Base-by-base conservation (phyloP, 2,888 invertebrate genomes). In the Cryptocephalus primarius region DNA sequence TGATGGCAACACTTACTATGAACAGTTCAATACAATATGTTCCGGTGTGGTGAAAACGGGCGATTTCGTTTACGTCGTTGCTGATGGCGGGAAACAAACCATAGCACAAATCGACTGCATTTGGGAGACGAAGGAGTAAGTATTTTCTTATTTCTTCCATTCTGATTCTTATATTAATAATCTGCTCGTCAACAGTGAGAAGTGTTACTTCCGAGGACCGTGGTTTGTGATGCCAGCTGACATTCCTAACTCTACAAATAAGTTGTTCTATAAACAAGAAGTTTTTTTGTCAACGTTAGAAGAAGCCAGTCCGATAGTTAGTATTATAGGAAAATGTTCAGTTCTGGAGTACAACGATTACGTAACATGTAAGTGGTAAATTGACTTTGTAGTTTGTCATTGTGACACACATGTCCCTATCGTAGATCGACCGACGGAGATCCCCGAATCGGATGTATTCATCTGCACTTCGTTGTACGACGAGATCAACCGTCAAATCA, bases 31-130 rank as follows among this genome's bases (percentile, higher is more conserved):
- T 63, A 86, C 88, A 0, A 80, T 85, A 22, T 86, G 85, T 59
- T 83, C 84, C 41, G 89, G 90, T 2, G 80, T 86, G 0, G 82
- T 90, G 43, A 88, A 89, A 73, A 85, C 85, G 0, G 92, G 97
- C 1, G 96, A 99, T 71, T 93, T 85, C 68, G 95, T 97, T 39
- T 94, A 95, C 64, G 91, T 96, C 10, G 90, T 90, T 48, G 89
- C 88, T 0, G 88, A 90, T 60, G 87, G 87, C 11, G 90, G 90
- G 42, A 83, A 88, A 68, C 93, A 94, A 66, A 82, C 91, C 60
- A 86, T 97, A 51, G 88, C 92, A 9, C 88, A 95, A 67, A 86
- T 97, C 54, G 93, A 96, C 66, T 84, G 85, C 48, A 88, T 97
- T 65, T 97, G 95, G 95, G 88, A 88, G 61, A 88, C 89, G 40